Evolutionary conservation across 2,888 invertebrate genomes (phyloP).

Genomic region (Bedellia somnulentella): DNA sequence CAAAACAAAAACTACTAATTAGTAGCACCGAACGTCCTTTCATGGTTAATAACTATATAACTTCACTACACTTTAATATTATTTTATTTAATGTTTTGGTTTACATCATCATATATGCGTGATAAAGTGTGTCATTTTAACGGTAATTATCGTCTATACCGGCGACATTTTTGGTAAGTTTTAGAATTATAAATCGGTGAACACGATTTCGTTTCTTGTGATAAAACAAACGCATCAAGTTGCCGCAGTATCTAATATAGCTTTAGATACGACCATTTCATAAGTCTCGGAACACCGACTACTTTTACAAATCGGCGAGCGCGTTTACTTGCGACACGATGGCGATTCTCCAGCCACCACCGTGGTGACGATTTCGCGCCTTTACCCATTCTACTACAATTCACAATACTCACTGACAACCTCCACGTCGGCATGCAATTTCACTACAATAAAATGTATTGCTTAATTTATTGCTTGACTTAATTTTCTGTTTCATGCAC

Average conservation of each 20-base stretch:
- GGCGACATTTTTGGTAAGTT: slow-evolving; percentile 4
- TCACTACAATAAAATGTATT: no score
- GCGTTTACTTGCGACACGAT: slow-evolving; percentile 35
- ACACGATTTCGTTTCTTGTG: slow-evolving; percentile 31
- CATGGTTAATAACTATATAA: slow-evolving; percentile 17
- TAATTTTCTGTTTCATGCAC: no score
- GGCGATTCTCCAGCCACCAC: no score
- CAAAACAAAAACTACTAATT: no score
- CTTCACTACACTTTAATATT: not conserved
- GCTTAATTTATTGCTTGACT: no score
- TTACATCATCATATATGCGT: not conserved
- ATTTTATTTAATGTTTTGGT: not conserved
- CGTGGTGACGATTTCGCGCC: not conserved
- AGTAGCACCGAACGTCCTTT: slow-evolving; percentile 23
- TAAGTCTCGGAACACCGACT: slow-evolving; percentile 46
- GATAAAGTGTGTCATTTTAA: slow-evolving; percentile 4
- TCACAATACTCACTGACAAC: no score
- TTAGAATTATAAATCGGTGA: slow-evolving; percentile 15
- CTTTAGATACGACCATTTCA: slow-evolving; percentile 56
- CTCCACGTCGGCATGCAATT: no score
- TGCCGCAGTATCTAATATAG: slow-evolving; percentile 50
- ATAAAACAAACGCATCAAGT: slow-evolving; percentile 41
- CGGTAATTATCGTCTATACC: not conserved
- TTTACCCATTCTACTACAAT: no score
- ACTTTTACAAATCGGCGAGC: no score